Conservation (phyloP, 1,140 invertebrate species). For the Bombus impatiens region DNA sequence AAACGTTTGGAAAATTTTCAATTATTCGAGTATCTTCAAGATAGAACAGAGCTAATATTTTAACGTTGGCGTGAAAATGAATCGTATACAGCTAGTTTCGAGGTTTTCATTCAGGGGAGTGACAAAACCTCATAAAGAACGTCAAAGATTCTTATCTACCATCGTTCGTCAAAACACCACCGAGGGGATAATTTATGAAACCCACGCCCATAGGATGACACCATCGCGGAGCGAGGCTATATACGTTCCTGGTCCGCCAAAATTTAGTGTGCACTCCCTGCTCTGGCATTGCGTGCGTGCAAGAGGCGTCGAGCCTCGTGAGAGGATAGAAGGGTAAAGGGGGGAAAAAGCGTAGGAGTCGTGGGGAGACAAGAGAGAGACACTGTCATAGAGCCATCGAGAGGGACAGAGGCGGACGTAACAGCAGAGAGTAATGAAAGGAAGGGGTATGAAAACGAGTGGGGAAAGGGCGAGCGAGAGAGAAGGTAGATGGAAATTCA, state of each 20-base stretch:
- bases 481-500: slow-evolving; percentile 51
- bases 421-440: slow-evolving; percentile 39
- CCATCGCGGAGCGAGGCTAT: background rate
- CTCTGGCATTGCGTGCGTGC: slow-evolving; percentile 52
- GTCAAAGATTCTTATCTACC: background rate
- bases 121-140: background rate
- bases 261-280: slow-evolving; percentile 45
- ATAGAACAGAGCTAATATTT: background rate
- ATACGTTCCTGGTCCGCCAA: slow-evolving; percentile 44
- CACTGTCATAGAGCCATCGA: background rate
- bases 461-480: slow-evolving; percentile 53
- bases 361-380: slow-evolving; percentile 26
- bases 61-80: background rate
- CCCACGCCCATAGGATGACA: background rate
- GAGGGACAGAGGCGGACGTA: background rate
- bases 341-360: slow-evolving; percentile 46
- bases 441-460: slow-evolving; percentile 42
- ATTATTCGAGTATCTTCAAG: background rate
- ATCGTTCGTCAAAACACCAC: background rate
- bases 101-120: too few relatives aligned
- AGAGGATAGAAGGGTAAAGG: slow-evolving; percentile 1
- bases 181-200: background rate
- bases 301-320: slow-evolving; percentile 26
- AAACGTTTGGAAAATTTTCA: background rate
- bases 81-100: background rate